These are phyloP conservation scores for Psophia crepitans DNA, from an alignment of 2,113 vertebrate species.

Conservation along the genomic window DNA sequence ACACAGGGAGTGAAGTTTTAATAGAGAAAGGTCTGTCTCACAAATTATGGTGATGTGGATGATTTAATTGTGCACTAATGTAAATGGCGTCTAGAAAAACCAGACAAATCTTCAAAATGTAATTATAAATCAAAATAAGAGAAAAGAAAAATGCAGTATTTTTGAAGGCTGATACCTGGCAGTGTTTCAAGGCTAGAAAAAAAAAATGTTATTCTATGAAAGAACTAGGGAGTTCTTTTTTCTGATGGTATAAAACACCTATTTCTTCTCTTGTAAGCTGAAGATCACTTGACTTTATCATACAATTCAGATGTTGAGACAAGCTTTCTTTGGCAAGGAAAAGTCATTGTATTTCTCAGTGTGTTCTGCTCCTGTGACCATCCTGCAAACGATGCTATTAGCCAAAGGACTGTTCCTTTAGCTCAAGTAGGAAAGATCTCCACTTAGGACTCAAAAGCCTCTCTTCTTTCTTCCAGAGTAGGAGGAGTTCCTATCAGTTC, in stretches of 20 bases:
- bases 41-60: background rate
- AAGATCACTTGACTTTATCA: conserved; percentile 7
- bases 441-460: too few relatives aligned
- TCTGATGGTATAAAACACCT: background rate
- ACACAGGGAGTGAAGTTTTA: background rate
- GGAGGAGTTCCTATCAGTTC: background rate
- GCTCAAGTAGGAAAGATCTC: background rate
- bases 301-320: background rate
- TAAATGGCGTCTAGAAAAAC: background rate
- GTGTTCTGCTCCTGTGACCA: background rate
- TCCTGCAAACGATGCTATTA: background rate
- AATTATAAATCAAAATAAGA: background rate
- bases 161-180: background rate
- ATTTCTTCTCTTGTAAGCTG: background rate
- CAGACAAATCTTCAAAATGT: background rate
- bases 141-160: background rate
- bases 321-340: background rate
- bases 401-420: background rate
- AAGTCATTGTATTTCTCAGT: background rate
- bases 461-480: background rate
- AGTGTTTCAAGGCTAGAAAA: background rate
- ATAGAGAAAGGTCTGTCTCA: background rate
- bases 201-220: background rate
- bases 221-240: background rate
- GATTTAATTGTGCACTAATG: background rate